A percentile compares a stretch with the other conserved stretches of the same genome.
phyloP scores from a whole-genome alignment of 1,140 invertebrate species.

The Rhopalosiphum padi region DNA sequence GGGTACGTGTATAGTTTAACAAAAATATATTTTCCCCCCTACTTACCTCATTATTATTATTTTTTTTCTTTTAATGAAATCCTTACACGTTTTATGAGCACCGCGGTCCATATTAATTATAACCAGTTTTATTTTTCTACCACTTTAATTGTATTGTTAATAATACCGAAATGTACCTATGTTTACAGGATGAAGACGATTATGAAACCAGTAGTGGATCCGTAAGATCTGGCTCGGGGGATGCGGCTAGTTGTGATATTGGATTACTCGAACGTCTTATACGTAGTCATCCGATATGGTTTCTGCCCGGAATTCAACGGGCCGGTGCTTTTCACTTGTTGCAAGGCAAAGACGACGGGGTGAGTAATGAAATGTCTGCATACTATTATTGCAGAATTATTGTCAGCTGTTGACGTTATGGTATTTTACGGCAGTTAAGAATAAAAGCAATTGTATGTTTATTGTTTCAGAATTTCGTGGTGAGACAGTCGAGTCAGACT shows the following conservation, averaged over 20 bases:
- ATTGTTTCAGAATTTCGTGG: slow-evolving; percentile 82
- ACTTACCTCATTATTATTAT: background rate
- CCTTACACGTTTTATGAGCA: slow-evolving; percentile 25
- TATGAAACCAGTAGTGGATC: slow-evolving; percentile 64
- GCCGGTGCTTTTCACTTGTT: slow-evolving; percentile 91
- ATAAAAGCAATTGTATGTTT: background rate
- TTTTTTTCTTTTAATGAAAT: slow-evolving; percentile 5
- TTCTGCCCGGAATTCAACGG: slow-evolving; percentile 89
- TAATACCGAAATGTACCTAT: background rate
- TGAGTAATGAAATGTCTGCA: slow-evolving; percentile 65
- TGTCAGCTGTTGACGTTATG: background rate
- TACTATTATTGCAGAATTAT: background rate
- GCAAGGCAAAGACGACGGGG: slow-evolving; percentile 91
- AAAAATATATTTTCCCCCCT: background rate
- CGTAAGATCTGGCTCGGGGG: slow-evolving; percentile 66
- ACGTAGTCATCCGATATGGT: slow-evolving; percentile 93
- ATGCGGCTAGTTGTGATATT: slow-evolving; percentile 72
- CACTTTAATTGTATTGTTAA: background rate
- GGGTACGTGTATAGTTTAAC: background rate
- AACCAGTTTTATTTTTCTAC: background rate
- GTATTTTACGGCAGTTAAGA: background rate
- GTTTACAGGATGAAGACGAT: slow-evolving; percentile 47
- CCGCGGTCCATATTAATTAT: slow-evolving; percentile 15
- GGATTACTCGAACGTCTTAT: slow-evolving; percentile 85
- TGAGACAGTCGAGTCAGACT: slow-evolving; percentile 89